Conservation (phyloP, 2,797 vertebrate genomes). For the Onychomys arenicola region DNA sequence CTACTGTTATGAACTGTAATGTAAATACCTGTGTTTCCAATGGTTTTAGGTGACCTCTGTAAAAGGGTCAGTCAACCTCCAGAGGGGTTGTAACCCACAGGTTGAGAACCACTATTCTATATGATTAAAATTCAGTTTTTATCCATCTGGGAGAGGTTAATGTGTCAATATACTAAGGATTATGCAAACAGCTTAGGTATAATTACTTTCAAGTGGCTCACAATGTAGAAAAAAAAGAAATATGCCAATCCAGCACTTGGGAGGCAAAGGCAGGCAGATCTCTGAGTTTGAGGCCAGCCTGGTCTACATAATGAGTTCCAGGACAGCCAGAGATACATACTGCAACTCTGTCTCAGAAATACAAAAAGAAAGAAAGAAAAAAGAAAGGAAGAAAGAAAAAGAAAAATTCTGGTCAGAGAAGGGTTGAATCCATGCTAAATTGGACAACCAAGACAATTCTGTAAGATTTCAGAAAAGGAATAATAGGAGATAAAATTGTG, state of each 20-base stretch:
- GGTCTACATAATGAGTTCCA: neutral
- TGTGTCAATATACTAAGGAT: neutral
- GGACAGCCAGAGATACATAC: neutral
- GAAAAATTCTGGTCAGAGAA: neutral
- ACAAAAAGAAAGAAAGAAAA: neutral
- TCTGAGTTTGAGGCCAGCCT: neutral
- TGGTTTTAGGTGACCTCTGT: neutral
- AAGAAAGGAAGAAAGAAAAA: neutral
- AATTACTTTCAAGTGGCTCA: slow-evolving; percentile 57
- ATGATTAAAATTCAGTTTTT: slow-evolving; percentile 50
- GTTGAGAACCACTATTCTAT: neutral
- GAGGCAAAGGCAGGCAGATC: neutral
- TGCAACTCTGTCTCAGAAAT: neutral
- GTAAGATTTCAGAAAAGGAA: slow-evolving; percentile 34
- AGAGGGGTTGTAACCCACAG: neutral
- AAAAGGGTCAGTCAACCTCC: neutral
- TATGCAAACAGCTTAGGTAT: slow-evolving; percentile 40
- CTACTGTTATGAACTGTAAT: neutral
- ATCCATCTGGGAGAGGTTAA: slow-evolving; percentile 22
- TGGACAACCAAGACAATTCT: slow-evolving; percentile 34
- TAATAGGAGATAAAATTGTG: slow-evolving; percentile 12
- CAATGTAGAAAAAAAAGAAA: slow-evolving; percentile 12
- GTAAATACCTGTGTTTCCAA: neutral
- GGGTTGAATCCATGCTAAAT: slow-evolving; percentile 36
- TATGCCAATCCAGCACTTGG: neutral